Evolutionary conservation across 2,797 vertebrate species (phyloP).

Genomic region (Holocentrus rufus): DNA sequence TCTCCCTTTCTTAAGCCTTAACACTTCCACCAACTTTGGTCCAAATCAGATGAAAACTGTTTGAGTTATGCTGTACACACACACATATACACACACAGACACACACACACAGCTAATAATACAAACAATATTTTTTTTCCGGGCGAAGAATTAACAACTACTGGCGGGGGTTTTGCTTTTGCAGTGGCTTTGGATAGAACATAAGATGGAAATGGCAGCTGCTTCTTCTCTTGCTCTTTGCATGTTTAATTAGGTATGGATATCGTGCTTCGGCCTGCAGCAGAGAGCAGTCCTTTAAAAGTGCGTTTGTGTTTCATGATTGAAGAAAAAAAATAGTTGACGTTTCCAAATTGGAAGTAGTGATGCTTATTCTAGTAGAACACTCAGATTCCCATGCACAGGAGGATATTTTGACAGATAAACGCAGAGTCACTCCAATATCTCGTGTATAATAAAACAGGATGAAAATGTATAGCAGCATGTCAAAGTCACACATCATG

Average conservation of each 20-base stretch:
- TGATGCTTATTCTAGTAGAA: constrained; percentile 10
- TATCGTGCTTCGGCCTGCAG: constrained; percentile 14
- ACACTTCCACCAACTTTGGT: too few species aligned
- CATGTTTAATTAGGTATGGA: constrained; percentile 20
- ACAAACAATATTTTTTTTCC: not conserved
- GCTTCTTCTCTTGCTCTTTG: constrained; percentile 3
- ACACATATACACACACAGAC: too few species aligned
- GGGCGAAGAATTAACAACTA: not conserved
- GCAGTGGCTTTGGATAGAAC: constrained; percentile 1
- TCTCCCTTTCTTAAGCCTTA: too few species aligned
- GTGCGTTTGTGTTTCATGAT: not conserved
- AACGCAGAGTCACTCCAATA: constrained; percentile 21
- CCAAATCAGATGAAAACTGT: too few species aligned
- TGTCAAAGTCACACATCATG: constrained; percentile 43
- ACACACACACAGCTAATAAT: not conserved
- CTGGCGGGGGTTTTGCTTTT: constrained; percentile 9
- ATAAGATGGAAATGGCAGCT: not conserved
- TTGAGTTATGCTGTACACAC: too few species aligned
- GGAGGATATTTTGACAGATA: not conserved
- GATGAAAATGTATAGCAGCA: constrained; percentile 38
- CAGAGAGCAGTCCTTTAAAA: not conserved
- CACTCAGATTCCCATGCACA: not conserved
- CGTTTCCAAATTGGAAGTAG: constrained; percentile 1
- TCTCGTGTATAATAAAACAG: not conserved
- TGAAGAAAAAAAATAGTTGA: not conserved